Evolutionary conservation across 2,797 vertebrate species (phyloP).

Genomic region (Orientallactaga sibirica): DNA sequence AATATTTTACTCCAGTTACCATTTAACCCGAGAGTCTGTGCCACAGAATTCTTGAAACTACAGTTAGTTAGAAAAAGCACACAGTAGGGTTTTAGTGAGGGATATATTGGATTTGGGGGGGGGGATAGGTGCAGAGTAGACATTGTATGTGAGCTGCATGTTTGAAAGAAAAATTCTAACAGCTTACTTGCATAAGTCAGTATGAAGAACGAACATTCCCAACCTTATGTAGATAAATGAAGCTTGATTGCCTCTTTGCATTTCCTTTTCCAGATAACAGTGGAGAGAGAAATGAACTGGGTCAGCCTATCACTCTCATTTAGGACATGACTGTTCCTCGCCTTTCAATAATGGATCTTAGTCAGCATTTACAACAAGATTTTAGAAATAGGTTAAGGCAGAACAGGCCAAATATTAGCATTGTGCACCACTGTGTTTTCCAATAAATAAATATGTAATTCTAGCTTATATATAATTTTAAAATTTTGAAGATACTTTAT

Average conservation of each 20-base stretch:
- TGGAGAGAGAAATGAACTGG: neutral
- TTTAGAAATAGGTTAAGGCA: neutral
- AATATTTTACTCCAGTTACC: conserved; percentile 28
- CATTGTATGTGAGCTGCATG: neutral
- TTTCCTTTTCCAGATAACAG: conserved; percentile 10
- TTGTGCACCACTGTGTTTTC: neutral
- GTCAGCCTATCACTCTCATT: neutral
- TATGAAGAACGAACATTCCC: neutral
- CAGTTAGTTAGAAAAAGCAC: conserved; percentile 15
- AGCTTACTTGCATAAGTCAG: neutral
- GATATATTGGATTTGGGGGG: conserved; percentile 14
- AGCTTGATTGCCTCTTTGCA: neutral
- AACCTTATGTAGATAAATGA: neutral
- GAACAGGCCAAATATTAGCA: neutral
- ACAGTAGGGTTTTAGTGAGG: neutral
- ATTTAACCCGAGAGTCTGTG: neutral
- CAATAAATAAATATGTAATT: conserved; percentile 10
- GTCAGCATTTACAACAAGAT: neutral
- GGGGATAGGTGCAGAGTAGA: neutral
- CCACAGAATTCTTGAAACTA: conserved; percentile 38
- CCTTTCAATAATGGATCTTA: neutral
- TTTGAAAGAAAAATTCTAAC: neutral
- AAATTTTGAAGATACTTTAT: neutral
- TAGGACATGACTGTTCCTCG: neutral
- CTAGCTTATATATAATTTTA: neutral